A percentile compares a stretch with the other conserved stretches of the same genome.
These are phyloP conservation scores for Gadus chalcogrammus DNA, from an alignment of 2,113 vertebrate genomes.

Conservation along the genomic window DNA sequence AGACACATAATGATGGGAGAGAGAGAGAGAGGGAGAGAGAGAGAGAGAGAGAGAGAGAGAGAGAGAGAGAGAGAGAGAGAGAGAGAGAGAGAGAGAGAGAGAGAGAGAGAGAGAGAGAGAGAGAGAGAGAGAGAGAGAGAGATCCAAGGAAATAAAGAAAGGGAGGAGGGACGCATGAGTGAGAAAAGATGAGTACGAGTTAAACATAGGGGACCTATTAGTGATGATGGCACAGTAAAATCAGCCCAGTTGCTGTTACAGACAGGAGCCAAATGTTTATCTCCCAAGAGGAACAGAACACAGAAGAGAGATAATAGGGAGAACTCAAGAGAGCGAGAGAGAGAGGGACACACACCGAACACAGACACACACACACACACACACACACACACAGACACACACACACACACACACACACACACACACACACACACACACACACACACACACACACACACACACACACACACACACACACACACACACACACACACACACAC, in stretches of 20 bases:
- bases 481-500: not conserved
- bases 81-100: slow-evolving; percentile 18
- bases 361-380: slow-evolving; percentile 4
- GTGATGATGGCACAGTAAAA: not conserved
- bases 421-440: not conserved
- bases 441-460: not conserved
- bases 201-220: not conserved
- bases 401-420: not conserved
- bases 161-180: not conserved
- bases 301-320: not conserved
- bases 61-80: slow-evolving; percentile 25
- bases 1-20: not conserved
- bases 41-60: slow-evolving; percentile 9
- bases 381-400: too few species aligned
- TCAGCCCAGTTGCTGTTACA: not conserved
- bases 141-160: not conserved
- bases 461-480: not conserved
- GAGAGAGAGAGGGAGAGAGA: slow-evolving; percentile 14
- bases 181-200: not conserved
- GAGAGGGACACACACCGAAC: not conserved
- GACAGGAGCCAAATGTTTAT: not conserved
- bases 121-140: not conserved
- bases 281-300: not conserved
- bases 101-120: not conserved
- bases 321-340: not conserved